Conservation (phyloP, 2,113 vertebrate genomes). For the Spermophilus dauricus region DNA sequence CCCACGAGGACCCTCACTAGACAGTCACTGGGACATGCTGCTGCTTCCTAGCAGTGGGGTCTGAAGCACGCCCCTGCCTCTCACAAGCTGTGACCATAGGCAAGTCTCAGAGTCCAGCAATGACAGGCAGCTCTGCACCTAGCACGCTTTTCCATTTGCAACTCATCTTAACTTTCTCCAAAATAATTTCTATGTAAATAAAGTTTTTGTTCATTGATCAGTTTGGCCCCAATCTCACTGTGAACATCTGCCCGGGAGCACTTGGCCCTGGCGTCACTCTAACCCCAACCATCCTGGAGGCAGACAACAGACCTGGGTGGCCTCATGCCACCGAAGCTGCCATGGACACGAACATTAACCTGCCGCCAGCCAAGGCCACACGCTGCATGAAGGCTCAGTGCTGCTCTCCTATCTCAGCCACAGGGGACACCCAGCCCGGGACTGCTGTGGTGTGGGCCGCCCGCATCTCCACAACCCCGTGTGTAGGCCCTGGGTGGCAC, state of each 20-base stretch:
- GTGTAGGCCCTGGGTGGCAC: background rate
- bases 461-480: background rate
- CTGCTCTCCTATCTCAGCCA: background rate
- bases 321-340: background rate
- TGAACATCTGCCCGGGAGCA: no score
- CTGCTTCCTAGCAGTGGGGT: background rate
- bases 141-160: background rate
- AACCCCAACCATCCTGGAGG: background rate
- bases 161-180: background rate
- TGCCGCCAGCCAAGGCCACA: no score
- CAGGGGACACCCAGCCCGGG: background rate
- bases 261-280: background rate
- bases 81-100: background rate
- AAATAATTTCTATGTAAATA: background rate
- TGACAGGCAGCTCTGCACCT: background rate
- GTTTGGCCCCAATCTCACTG: background rate
- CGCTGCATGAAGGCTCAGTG: accelerated
- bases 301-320: no score
- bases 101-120: background rate
- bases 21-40: background rate
- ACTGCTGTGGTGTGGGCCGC: background rate
- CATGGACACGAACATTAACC: background rate
- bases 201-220: background rate
- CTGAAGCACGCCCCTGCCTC: background rate
- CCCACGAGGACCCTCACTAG: background rate